Base-by-base conservation (phyloP, 2,888 invertebrate species). In the Physocephala rufipes region DNA sequence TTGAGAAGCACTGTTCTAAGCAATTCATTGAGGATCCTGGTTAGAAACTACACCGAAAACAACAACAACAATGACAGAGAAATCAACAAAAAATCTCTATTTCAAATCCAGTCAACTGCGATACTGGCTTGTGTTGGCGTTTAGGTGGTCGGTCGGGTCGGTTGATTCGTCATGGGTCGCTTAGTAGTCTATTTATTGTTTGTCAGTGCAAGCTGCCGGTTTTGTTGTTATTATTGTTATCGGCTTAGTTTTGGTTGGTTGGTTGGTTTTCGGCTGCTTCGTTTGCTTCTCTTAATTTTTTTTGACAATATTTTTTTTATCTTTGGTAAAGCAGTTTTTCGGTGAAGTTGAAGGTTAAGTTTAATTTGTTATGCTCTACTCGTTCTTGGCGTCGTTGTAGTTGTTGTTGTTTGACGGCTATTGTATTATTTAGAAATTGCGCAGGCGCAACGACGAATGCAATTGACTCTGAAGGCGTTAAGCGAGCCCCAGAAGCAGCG, bases 171-270 rank as follows among this genome's bases (percentile, higher is more conserved):
- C 45, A 15, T 12, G 45, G 15, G 45, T 15, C 45, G 45, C 45
- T 15, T 9, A 45, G 12, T 15, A 45, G 45, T 12, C 9, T 12
- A 45, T n/a, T 12, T 49, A 36, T 63, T 69, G 61, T 51, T 66
- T 63, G 63, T 45, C 71, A 47, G 65, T 45, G 36, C 47, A 61
- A 36, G 51, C 53, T 64, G 62, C 30, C 67, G 19, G 53, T 68
- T 5, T 67, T 47, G 16, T 65, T 71, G 65, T 65, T 69, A 64
- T 59, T 69, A 68, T 66, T 49, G 19, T 28, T 59, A 16, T 59
- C 16, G n/a, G 3, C 58, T 67, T 67, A 19, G 19, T 67, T 58
- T 72, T 75, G 75, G 73, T 73, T n/a, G 75, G 74, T 72, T 73
- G 71, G 70, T 63, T 63, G 19, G 45, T 43, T 45, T 19, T 49